Percentiles rank a stretch among this genome's conserved stretches.
These are phyloP conservation scores for Cyclophora punctaria DNA, from an alignment of 2,888 invertebrate species.

Conservation along the genomic window DNA sequence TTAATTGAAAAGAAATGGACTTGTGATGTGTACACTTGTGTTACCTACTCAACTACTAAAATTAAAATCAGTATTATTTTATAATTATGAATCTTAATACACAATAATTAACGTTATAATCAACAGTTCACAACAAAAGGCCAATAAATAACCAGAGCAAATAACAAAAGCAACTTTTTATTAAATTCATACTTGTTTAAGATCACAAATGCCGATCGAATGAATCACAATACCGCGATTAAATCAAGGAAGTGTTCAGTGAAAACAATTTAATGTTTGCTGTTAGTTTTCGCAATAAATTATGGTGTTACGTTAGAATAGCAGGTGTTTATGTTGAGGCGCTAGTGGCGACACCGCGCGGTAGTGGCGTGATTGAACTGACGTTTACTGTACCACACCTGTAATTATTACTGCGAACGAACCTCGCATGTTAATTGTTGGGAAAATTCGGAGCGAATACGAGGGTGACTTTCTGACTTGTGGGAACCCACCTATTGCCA, in stretches of 20 bases:
- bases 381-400: constrained; percentile 47
- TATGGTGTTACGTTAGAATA: constrained; percentile 15
- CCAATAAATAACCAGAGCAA: no score
- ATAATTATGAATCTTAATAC: no score
- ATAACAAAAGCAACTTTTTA: no score
- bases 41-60: no score
- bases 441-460: constrained; percentile 50
- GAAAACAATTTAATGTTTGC: constrained; percentile 8
- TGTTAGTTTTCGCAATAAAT: constrained; percentile 20
- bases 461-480: constrained; percentile 65
- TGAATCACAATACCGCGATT: neutral
- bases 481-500: constrained; percentile 71
- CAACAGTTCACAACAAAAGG: no score
- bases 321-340: constrained; percentile 10
- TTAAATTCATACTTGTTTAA: no score
- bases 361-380: constrained; percentile 38
- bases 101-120: no score
- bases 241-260: constrained; percentile 2
- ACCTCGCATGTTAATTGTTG: constrained; percentile 61
- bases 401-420: constrained; percentile 50
- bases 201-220: no score
- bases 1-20: no score
- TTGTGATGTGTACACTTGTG: no score
- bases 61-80: no score
- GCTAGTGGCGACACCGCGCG: constrained; percentile 8